Base-by-base conservation (phyloP, 2,888 invertebrate genomes). In the Apamea crenata region DNA sequence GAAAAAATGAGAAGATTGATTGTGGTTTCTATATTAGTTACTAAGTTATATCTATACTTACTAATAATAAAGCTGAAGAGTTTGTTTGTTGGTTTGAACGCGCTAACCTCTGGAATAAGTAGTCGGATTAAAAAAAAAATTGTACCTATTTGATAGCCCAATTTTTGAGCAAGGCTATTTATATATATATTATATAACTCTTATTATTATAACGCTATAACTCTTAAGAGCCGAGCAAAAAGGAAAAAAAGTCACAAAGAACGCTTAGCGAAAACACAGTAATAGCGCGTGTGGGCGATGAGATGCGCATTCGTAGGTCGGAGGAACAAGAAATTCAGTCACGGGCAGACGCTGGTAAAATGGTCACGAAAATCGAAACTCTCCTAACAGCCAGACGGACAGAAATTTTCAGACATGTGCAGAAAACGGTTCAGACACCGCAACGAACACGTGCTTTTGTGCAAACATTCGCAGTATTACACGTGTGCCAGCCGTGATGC, bases 391-490 rank as follows among this genome's bases (percentile, higher is more conserved):
- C 8, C 50, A 70, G 14, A 56, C 75, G 5, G 18, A 61, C 59
- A 36, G 1, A 67, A 14, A 25, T 25, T 70, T 72, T 50, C n/a
- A 25, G n/a, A 12, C 4, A 63, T 70, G 7, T 47, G 65, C 40
- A 71, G 71, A 53, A 71, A 40, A 53, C 29, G 21, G 53, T 81
- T 53, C 36, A 44, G 1, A 44, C 12, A 72, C 80, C 40, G 74
- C 86, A 85, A 53, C 25, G 69, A 29, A n/a, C 82, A 83, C 82
- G 82, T 82, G 82, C 44, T 66, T 74, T 14, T 21, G 18, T 36
- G 73, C 82, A 73, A 82, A 82, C 44, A 83, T 53, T 82, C 16
- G 56, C 63, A 59, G 12, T 16, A 36, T n/a, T n/a, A n/a, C 79
- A 82, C 67, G 76, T 74, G 74, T 67, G 56, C 12, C 36, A 56